phyloP scores from a whole-genome alignment of 2,113 vertebrate genomes.

The Lepus europaeus region DNA sequence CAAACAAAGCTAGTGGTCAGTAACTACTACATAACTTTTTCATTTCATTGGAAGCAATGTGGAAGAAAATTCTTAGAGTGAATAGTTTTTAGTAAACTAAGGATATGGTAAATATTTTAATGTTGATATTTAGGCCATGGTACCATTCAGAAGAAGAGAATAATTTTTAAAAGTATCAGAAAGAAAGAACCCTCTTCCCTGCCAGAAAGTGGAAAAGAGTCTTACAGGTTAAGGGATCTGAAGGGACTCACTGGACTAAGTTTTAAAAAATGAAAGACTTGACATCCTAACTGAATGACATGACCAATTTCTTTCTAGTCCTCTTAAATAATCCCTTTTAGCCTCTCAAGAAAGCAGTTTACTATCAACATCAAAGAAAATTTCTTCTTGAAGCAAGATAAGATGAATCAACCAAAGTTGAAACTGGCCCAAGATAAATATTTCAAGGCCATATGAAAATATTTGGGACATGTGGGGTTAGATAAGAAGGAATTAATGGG shows the following conservation, averaged over 20 bases:
- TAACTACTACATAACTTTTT: neutral
- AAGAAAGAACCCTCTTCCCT: neutral
- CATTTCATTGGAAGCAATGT: neutral
- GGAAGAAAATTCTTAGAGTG: neutral
- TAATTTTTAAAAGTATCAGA: neutral
- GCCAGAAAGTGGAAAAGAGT: neutral
- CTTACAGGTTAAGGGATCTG: neutral
- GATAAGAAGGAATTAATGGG: slow-evolving; percentile 66
- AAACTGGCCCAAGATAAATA: slow-evolving; percentile 76
- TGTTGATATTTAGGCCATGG: neutral
- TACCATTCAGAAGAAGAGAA: neutral
- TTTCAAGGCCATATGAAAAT: slow-evolving; percentile 68
- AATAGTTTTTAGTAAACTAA: neutral
- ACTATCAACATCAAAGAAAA: slow-evolving; percentile 61
- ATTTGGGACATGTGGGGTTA: slow-evolving; percentile 47
- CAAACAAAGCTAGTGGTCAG: neutral
- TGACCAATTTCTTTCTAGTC: neutral
- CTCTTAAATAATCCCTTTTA: neutral
- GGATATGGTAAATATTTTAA: neutral
- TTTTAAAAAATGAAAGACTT: neutral
- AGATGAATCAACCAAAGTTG: slow-evolving; percentile 59
- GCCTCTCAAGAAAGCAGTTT: slow-evolving; percentile 62
- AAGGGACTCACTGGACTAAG: neutral
- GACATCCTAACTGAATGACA: neutral
- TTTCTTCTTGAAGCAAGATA: slow-evolving; percentile 63